Percentiles rank a stretch among this genome's conserved stretches.
Evolutionary conservation across 30 jellyfish, hydroid and myxozoan genomes (phyloP).

Genomic region (Hydra vulgaris): DNA sequence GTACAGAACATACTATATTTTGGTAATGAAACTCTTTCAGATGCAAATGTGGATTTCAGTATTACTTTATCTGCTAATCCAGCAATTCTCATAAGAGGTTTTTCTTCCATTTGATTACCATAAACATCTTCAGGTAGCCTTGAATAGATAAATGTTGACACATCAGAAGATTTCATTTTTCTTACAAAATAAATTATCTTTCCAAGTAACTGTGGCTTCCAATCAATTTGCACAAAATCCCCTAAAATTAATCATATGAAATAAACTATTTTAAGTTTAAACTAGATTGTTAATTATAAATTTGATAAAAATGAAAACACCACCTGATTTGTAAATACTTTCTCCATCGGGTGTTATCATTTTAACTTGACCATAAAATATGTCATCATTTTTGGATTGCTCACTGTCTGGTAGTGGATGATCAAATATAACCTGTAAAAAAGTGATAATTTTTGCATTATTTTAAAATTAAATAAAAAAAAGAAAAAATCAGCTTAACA

Average conservation of each 20-base stretch:
- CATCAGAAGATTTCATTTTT: constrained; percentile 10
- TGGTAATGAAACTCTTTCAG: constrained; percentile 3
- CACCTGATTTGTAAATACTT: constrained; percentile 12
- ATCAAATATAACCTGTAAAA: constrained; percentile 8
- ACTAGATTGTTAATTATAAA: neutral
- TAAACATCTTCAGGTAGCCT: constrained; percentile 20
- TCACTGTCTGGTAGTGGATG: constrained; percentile 13
- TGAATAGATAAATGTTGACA: neutral
- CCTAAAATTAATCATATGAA: neutral
- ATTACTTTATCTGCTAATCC: constrained; percentile 8
- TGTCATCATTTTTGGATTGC: constrained; percentile 13
- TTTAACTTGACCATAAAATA: neutral
- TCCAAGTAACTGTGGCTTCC: constrained; percentile 11
- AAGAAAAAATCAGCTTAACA: neutral
- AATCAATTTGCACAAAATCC: constrained; percentile 11
- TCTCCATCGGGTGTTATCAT: constrained; percentile 7
- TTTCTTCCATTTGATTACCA: constrained; percentile 7
- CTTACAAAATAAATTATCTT: neutral
- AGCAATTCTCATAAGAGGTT: constrained; percentile 14
- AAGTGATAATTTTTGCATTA: too few relatives aligned
- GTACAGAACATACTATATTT: constrained; percentile 5
- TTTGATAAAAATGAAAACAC: too few relatives aligned
- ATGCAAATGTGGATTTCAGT: neutral
- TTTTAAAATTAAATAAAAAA: too few relatives aligned
- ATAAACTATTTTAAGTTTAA: neutral